Evolutionary conservation across 2,888 invertebrate species (phyloP).

Genomic region (Agriotes lineatus): DNA sequence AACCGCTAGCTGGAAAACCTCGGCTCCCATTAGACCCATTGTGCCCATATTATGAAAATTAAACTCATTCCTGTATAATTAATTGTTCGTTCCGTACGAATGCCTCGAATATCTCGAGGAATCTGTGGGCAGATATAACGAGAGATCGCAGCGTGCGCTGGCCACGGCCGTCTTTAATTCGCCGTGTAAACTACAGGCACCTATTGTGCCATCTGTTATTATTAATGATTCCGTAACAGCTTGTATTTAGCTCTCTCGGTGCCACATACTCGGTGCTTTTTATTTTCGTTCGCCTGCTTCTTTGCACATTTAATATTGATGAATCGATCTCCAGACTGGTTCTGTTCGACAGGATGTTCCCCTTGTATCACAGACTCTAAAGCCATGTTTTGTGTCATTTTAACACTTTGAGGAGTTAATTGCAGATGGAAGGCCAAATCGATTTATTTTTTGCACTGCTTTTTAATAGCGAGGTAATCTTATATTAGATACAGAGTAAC

Average conservation of each 20-base stretch:
- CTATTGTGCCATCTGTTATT: slow-evolving; percentile 58
- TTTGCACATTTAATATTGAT: slow-evolving; percentile 41
- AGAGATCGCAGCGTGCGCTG: slow-evolving; percentile 51
- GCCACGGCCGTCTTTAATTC: slow-evolving; percentile 54
- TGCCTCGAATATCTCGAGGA: slow-evolving; percentile 41
- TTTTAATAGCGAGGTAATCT: neutral
- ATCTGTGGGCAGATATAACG: slow-evolving; percentile 45
- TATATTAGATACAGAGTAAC: too few relatives aligned
- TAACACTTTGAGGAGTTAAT: slow-evolving; percentile 30
- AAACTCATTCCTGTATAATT: slow-evolving; percentile 41
- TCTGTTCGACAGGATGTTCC: slow-evolving; percentile 36
- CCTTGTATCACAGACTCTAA: slow-evolving; percentile 28
- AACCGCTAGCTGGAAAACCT: neutral
- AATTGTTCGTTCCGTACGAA: slow-evolving; percentile 39
- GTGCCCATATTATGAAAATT: slow-evolving; percentile 36
- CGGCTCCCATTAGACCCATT: neutral
- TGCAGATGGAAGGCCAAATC: slow-evolving; percentile 3
- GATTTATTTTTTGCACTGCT: neutral
- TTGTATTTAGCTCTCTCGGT: slow-evolving; percentile 49
- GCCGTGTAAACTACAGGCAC: slow-evolving; percentile 60
- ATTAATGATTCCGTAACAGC: slow-evolving; percentile 56
- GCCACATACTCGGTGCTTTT: slow-evolving; percentile 37
- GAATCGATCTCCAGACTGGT: slow-evolving; percentile 38
- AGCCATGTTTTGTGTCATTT: slow-evolving; percentile 28
- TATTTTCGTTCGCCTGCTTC: slow-evolving; percentile 35